phyloP scores from a whole-genome alignment of 2,113 vertebrate species.

The Cebus imitator region DNA sequence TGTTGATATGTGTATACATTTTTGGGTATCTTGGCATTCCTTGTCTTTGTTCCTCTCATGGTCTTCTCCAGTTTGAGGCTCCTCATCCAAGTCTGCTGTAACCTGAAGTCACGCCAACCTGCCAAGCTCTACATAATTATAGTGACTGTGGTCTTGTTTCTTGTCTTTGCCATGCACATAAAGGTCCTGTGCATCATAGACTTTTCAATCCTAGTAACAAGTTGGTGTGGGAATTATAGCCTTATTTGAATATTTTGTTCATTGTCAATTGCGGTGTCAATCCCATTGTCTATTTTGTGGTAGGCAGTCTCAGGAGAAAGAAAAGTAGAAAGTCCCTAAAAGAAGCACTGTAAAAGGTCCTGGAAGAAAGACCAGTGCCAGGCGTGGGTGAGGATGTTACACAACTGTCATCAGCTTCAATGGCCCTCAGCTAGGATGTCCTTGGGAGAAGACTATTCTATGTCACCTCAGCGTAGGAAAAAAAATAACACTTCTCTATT shows the following conservation, averaged over 20 bases:
- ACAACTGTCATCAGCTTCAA: neutral
- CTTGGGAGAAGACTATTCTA: neutral
- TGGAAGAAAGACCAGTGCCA: neutral
- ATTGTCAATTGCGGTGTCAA: neutral
- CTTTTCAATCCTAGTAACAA: accelerated
- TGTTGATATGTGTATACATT: neutral
- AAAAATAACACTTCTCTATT: neutral
- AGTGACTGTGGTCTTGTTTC: neutral
- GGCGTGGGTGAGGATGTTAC: neutral
- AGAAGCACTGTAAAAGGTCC: neutral
- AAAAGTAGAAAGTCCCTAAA: neutral
- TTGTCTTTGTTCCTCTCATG: constrained; percentile 36
- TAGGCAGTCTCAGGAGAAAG: neutral
- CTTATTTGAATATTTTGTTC: neutral
- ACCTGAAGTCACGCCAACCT: neutral
- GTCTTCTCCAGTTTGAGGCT: constrained; percentile 28
- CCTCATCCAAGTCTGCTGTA: constrained; percentile 19
- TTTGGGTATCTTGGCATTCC: neutral
- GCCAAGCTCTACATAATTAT: neutral
- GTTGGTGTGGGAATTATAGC: accelerated
- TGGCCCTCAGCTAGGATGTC: neutral
- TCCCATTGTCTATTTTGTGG: neutral
- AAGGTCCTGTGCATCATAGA: neutral
- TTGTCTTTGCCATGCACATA: constrained; percentile 17
- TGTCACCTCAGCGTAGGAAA: neutral